Evolutionary conservation across 2,797 vertebrate species (phyloP), one percentile per base, ranked within the genome.

Genomic region (Labroides dimidiatus): DNA sequence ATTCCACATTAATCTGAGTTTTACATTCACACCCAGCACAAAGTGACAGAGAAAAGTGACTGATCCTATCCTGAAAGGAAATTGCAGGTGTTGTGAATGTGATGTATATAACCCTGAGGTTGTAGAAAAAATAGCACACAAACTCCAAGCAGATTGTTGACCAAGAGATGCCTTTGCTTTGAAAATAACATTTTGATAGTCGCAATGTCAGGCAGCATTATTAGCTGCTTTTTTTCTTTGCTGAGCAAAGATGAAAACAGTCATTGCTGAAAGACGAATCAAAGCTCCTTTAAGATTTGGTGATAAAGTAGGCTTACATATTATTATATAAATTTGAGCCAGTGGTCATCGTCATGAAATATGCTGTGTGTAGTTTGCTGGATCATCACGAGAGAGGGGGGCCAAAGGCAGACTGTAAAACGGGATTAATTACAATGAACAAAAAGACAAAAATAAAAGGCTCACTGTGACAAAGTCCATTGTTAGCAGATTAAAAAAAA

Each of bases 161-260:
- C 51, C 52, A 81, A 64, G 71, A 67, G 62, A 84, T 69, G 59
- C 69, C 47, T 11, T 61, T 48, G 37, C 27, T 4, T 27, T 63
- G 63, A 66, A 81, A 48, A 67, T 62, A 54, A 41, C 37, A 9
- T 42, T 19, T 48, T 42, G 51, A 73, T 33, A 33, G 42, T 3
- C 13, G 21, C 60, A 64, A 63, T 59, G 53, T 68, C 56, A 39
- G 52, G 33, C 48, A 27, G 47, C 30, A 58, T 72, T 76, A 75
- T 65, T 58, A 27, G 58, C 67, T 62, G n/a, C 15, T 30, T 51
- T 63, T 78, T 66, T 78, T 50, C 47, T 57, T 75, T 43, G 48
- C 42, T 64, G 52, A 62, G 43, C 14, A 41, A 15, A 60, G n/a
- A n/a, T 55, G 63, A n/a, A 54, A 24, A 64, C 30, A 4, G 30